A percentile compares a stretch with the other conserved stretches of the same genome.
Conservation (phyloP, 37 sponge, comb jelly and placozoan genomes). For the Bolinopsis microptera region DNA sequence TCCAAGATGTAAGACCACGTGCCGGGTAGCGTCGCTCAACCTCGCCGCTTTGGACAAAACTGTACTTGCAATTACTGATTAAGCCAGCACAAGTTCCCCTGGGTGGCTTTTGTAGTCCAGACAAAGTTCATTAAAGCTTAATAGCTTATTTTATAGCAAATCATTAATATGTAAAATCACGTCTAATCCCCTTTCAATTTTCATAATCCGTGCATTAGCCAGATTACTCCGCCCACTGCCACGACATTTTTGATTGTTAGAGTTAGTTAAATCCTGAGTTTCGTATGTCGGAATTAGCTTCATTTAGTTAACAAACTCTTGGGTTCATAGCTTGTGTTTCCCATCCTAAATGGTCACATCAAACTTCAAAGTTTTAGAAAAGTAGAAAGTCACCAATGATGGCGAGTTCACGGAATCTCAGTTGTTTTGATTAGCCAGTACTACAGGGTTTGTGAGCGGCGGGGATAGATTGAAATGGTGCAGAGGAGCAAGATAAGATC, state of each 20-base stretch:
- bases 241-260: no score
- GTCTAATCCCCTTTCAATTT: background rate
- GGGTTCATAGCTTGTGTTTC: background rate
- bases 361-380: background rate
- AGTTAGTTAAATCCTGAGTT: background rate
- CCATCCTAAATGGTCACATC: background rate
- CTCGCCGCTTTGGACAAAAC: background rate
- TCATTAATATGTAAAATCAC: background rate
- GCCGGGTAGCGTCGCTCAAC: background rate
- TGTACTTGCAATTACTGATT: no score
- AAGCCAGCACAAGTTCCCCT: background rate
- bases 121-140: no score
- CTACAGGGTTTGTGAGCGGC: background rate
- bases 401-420: background rate
- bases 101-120: background rate
- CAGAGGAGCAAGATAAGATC: background rate
- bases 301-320: background rate
- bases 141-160: background rate
- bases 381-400: no score
- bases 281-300: background rate
- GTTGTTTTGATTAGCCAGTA: background rate
- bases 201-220: no score
- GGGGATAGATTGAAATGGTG: no score
- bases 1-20: background rate
- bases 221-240: no score